phyloP scores from a whole-genome alignment of 2,888 invertebrate species.

The Oxytorus armatus region DNA sequence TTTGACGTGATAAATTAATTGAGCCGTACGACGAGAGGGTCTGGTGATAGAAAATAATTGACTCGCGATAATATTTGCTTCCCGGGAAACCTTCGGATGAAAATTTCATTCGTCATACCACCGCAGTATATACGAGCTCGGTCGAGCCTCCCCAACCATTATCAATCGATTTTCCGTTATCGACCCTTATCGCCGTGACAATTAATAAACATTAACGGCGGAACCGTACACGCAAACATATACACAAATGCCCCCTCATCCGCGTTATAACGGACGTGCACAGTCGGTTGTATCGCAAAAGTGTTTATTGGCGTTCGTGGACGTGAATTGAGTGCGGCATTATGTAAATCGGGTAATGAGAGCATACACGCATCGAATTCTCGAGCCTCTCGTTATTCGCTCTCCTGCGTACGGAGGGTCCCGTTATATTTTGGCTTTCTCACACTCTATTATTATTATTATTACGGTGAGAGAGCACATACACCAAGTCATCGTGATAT shows the following conservation, averaged over 20 bases:
- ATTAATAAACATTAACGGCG: conserved; percentile 52
- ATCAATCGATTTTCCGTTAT: conserved; percentile 29
- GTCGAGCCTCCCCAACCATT: not conserved
- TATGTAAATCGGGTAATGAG: conserved; percentile 76
- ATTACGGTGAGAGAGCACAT: conserved; percentile 5
- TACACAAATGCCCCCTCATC: not conserved
- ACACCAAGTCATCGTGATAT: not conserved
- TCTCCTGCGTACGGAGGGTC: conserved; percentile 19
- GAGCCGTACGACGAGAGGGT: not conserved
- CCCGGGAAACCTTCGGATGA: not conserved
- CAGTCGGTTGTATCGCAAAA: conserved; percentile 2
- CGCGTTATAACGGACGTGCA: not conserved
- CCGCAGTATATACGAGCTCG: not conserved
- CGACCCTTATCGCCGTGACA: conserved; percentile 12
- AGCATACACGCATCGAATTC: conserved; percentile 61
- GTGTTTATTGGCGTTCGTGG: conserved; percentile 63
- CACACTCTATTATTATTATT: conserved; percentile 21
- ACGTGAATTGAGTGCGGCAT: conserved; percentile 74
- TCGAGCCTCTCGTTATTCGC: conserved; percentile 48
- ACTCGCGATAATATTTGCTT: conserved; percentile 3
- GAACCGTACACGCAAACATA: conserved; percentile 28
- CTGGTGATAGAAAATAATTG: conserved; percentile 2
- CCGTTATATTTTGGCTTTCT: conserved; percentile 42
- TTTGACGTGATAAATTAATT: conserved; percentile 22
- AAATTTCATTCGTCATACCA: not conserved